A percentile compares a stretch with the other conserved stretches of the same genome.
phyloP scores from a whole-genome alignment of 2,113 vertebrate species.

The Martes martes region DNA sequence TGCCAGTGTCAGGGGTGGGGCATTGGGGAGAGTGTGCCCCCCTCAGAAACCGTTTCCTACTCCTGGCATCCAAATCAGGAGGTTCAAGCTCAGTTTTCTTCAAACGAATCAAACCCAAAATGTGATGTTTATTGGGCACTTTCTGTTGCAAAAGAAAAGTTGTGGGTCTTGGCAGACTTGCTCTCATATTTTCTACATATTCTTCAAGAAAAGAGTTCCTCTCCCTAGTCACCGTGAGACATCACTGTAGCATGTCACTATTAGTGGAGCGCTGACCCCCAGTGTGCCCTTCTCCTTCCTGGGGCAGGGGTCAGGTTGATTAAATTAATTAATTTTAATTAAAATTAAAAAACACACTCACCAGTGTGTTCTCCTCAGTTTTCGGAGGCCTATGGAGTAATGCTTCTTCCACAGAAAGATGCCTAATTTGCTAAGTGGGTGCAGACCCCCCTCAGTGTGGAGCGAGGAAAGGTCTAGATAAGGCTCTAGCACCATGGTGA shows the following conservation, averaged over 20 bases:
- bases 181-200: background rate
- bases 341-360: background rate
- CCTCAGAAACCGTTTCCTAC: background rate
- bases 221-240: background rate
- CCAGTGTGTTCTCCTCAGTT: background rate
- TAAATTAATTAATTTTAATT: background rate
- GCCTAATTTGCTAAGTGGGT: background rate
- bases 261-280: background rate
- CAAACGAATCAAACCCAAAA: background rate
- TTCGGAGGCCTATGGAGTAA: background rate
- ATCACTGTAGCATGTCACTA: fast-evolving
- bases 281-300: background rate
- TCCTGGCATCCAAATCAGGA: background rate
- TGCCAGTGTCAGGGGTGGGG: too few relatives aligned
- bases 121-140: background rate
- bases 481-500: background rate
- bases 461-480: background rate
- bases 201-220: background rate
- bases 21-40: background rate
- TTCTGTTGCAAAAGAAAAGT: background rate
- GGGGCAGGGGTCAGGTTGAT: background rate
- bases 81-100: background rate
- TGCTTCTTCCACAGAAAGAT: background rate
- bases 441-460: background rate
- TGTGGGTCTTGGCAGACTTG: background rate